Evolutionary conservation across 2,888 invertebrate species (phyloP), one percentile per base, ranked within the genome.

Genomic region (Xanthorhoe spadicearia): DNA sequence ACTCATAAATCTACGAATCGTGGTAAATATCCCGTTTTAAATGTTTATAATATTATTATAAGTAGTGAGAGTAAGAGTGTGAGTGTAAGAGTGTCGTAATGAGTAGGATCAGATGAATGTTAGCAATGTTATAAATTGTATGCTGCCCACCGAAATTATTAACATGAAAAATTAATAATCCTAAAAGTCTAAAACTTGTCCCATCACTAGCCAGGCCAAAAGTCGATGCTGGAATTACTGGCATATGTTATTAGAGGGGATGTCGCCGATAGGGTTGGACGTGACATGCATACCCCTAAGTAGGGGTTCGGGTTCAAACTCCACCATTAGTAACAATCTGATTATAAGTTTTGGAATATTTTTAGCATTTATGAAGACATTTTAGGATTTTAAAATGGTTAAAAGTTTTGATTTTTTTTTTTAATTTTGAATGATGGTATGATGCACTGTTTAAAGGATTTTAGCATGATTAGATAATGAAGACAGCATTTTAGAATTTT

Each of bases 241-340:
- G 61, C 68, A 68, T 61, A 68, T 68, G 68, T 68, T 68, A 64
- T 64, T 60, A 64, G 61, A 50, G 60, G 64, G 68, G 68, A 23
- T 61, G 68, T 51, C 61, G 57, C 56, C 58, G 68, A 68, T 68
- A 68, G 57, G 68, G 64, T 64, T 61, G 57, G 38, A 54, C 68
- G 68, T 68, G 68, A 64, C 57, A 19, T 32, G 68, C 64, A 64
- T 68, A 56, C 63, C 18, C 10, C 51, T 32, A 52, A 38, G 55
- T 57, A 32, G 52, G 38, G 64, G 49, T 63, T 64, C 15, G 48
- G 61, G 56, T 38, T 60, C 32, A 57, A 57, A 64, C 38, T 53
- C 49, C 18, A 48, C 56, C 50, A 61, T 35, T 60, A 56, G 35
- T 49, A 56, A 43, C 13, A 51, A 58, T 66, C 32, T 43, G 46